Percentiles rank a stretch among this genome's conserved stretches.
These are phyloP conservation scores for Rhopilema esculentum DNA, from an alignment of 30 jellyfish, hydroid and myxozoan genomes.

Conservation along the genomic window DNA sequence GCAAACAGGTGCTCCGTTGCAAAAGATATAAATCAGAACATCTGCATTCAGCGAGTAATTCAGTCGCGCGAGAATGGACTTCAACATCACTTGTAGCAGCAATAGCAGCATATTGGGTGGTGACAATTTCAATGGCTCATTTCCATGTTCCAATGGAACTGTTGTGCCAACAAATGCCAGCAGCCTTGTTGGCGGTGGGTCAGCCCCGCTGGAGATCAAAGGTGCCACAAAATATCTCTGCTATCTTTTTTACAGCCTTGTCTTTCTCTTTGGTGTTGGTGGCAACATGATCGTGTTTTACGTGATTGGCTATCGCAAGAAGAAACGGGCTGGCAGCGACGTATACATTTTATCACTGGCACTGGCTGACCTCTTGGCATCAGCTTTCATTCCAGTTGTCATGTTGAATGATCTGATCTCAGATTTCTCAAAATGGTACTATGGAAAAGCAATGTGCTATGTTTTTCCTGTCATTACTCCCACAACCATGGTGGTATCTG, in stretches of 20 bases:
- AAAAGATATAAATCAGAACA: not conserved
- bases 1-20: not conserved
- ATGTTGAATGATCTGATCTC: constrained; percentile 34
- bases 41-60: not conserved
- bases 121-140: not conserved
- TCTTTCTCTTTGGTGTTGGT: constrained; percentile 40
- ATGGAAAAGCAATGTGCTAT: constrained; percentile 58
- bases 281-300: constrained; percentile 67
- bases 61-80: not conserved
- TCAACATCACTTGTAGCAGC: not conserved
- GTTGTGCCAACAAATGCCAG: not conserved
- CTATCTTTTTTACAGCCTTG: constrained; percentile 27
- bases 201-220: not conserved
- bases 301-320: constrained; percentile 56
- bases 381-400: constrained; percentile 45
- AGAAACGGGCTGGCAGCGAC: constrained; percentile 52
- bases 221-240: constrained; percentile 18
- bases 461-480: constrained; percentile 48
- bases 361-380: constrained; percentile 43
- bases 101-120: not conserved
- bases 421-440: constrained; percentile 43
- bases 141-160: not conserved
- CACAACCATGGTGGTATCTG: constrained; percentile 27
- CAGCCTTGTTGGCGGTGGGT: not conserved
- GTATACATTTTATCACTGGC: constrained; percentile 54